Conservation (phyloP, 2,797 vertebrate genomes). For the Momotus momota region DNA sequence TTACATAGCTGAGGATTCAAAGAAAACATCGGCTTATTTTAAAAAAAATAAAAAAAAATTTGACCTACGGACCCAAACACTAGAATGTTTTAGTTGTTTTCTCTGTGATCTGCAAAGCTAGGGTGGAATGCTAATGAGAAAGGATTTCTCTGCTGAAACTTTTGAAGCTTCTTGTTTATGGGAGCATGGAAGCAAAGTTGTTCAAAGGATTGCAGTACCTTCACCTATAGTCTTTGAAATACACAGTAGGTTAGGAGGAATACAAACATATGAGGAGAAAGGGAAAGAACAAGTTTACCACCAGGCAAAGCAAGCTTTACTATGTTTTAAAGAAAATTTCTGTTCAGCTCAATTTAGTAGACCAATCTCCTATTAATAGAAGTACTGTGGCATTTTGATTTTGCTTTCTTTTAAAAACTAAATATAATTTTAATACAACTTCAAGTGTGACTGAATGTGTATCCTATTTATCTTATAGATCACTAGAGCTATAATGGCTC, state of each 20-base stretch:
- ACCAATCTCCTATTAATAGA: background rate
- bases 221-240: background rate
- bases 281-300: background rate
- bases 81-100: background rate
- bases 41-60: background rate
- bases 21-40: background rate
- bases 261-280: background rate
- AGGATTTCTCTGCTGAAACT: background rate
- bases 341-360: background rate
- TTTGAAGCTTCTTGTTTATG: conserved; percentile 28
- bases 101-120: conserved; percentile 11
- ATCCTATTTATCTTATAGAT: background rate
- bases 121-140: conserved; percentile 13
- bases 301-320: background rate
- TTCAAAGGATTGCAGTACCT: conserved; percentile 10
- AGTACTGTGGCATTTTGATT: background rate
- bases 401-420: background rate
- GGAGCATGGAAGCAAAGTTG: background rate
- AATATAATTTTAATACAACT: background rate
- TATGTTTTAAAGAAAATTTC: background rate
- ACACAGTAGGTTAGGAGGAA: background rate
- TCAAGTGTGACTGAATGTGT: background rate
- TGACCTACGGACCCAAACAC: background rate
- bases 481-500: background rate
- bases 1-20: background rate